These are phyloP conservation scores for Arbacia lixula DNA, from an alignment of 53 echinoderm and acorn worm species.

Conservation along the genomic window DNA sequence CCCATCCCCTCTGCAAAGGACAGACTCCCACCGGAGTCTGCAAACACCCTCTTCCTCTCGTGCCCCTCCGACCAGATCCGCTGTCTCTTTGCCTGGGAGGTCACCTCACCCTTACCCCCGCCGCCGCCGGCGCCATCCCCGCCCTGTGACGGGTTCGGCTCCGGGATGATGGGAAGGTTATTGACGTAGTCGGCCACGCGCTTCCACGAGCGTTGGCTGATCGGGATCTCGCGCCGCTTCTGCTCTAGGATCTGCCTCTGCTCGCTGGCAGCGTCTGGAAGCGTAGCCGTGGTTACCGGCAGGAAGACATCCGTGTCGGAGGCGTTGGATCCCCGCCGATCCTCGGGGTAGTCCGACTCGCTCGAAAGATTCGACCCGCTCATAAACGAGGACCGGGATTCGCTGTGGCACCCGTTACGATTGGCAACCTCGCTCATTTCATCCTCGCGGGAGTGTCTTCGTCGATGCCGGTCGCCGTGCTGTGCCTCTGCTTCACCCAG, in stretches of 20 bases:
- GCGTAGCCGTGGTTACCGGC: neutral
- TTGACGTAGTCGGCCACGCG: conserved; percentile 46
- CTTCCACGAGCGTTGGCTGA: neutral
- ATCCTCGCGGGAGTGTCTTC: too few relatives aligned
- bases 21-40: conserved; percentile 3
- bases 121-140: neutral
- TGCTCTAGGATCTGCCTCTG: conserved; percentile 38
- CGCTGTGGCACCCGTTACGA: neutral
- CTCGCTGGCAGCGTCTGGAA: neutral
- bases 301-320: conserved; percentile 32
- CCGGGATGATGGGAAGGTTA: conserved; percentile 19
- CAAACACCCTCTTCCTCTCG: neutral
- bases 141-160: neutral
- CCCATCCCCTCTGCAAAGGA: conserved; percentile 47
- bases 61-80: conserved; percentile 49
- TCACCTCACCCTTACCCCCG: neutral
- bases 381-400: conserved; percentile 27
- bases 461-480: too few relatives aligned
- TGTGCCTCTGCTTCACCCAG: too few relatives aligned
- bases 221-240: conserved; percentile 36
- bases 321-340: conserved; percentile 18
- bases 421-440: neutral
- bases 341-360: conserved; percentile 18
- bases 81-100: conserved; percentile 46
- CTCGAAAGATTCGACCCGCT: conserved; percentile 38